Percentiles rank a stretch among this genome's conserved stretches.
Evolutionary conservation across 2,797 vertebrate genomes (phyloP).

Genomic region (Scleropages formosus): DNA sequence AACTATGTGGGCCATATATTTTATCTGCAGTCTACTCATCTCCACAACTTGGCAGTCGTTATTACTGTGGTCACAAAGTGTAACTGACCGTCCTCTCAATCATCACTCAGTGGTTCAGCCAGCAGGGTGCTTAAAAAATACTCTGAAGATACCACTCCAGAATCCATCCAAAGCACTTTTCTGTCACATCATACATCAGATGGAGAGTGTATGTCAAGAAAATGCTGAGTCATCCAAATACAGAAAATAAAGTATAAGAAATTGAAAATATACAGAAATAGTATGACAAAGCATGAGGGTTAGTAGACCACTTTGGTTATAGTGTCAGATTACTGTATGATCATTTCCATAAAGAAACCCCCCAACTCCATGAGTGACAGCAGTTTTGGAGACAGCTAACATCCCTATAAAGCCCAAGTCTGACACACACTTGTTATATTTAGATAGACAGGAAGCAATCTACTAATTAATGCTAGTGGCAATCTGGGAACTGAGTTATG

Average conservation of each 20-base stretch:
- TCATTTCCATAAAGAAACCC: conserved; percentile 5
- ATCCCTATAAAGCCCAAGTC: conserved; percentile 10
- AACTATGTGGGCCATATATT: no score
- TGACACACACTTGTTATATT: conserved; percentile 30
- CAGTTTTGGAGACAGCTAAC: neutral
- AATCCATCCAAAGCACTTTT: no score
- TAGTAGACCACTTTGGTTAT: neutral
- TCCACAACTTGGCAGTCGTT: no score
- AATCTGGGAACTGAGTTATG: conserved; percentile 15
- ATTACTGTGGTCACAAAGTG: no score
- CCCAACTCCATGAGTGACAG: conserved; percentile 2
- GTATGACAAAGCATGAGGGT: no score
- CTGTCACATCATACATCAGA: neutral
- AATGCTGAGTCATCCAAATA: neutral
- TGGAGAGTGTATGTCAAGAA: neutral
- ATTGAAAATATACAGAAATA: neutral
- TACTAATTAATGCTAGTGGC: conserved; percentile 26
- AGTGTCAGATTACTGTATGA: neutral
- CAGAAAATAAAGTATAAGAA: neutral
- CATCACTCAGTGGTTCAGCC: no score
- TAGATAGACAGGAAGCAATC: conserved; percentile 21
- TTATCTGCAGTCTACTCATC: no score
- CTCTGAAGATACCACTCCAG: neutral
- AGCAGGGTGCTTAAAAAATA: no score
- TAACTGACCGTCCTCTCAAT: no score